Conservation (phyloP, 1,140 invertebrate species). For the Acyrthosiphon pisum region DNA sequence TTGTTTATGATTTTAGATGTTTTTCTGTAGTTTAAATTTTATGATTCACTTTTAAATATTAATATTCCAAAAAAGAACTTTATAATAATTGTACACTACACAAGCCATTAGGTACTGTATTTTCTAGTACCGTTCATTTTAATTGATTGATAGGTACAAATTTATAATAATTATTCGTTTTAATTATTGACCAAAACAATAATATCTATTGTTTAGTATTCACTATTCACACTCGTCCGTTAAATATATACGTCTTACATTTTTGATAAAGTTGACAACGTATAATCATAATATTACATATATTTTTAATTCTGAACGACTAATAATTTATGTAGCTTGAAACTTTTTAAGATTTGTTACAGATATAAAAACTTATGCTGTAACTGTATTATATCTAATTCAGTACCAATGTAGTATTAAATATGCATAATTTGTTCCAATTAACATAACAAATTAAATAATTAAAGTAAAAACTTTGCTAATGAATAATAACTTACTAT, state of each 20-base stretch:
- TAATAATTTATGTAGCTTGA: not conserved
- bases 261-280: too few species aligned
- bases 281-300: too few species aligned
- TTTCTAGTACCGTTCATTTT: not conserved
- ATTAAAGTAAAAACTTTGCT: not conserved
- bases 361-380: not conserved
- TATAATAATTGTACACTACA: not conserved
- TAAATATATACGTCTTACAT: too few species aligned
- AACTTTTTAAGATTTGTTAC: not conserved
- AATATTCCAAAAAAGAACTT: not conserved
- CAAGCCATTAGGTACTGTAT: not conserved
- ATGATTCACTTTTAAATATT: not conserved
- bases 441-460: not conserved
- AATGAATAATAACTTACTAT: not conserved
- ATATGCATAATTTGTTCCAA: not conserved
- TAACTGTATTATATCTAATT: not conserved
- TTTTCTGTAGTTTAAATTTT: not conserved
- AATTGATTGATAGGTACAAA: not conserved
- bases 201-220: not conserved
- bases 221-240: too few species aligned
- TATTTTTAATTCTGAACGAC: not conserved
- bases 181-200: not conserved
- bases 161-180: not conserved
- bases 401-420: not conserved
- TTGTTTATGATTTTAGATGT: not conserved